Percentiles rank a stretch among this genome's conserved stretches.
phyloP scores from a whole-genome alignment of 2,888 invertebrate species.

The Cheilosia urbana region DNA sequence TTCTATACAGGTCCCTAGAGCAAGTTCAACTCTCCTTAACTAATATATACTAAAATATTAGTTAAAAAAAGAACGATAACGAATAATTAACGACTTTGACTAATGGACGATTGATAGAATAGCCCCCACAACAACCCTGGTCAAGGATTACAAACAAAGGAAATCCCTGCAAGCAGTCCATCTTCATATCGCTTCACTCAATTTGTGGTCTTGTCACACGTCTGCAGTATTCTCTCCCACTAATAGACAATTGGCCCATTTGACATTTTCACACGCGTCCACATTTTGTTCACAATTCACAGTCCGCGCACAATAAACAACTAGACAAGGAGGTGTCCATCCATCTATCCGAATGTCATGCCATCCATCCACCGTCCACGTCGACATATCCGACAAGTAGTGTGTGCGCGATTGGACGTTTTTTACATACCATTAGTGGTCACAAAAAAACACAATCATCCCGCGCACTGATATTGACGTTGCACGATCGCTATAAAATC shows the following conservation, averaged over 20 bases:
- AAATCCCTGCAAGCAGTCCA: slow-evolving; percentile 19
- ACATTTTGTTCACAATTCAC: slow-evolving; percentile 39
- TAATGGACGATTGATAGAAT: background rate
- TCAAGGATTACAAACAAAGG: slow-evolving; percentile 33
- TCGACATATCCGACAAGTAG: slow-evolving; percentile 69
- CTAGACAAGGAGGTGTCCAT: slow-evolving; percentile 35
- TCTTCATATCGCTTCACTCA: slow-evolving; percentile 18
- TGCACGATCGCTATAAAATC: slow-evolving; percentile 40
- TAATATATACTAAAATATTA: background rate
- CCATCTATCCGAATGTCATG: slow-evolving; percentile 26
- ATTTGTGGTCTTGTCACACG: slow-evolving; percentile 37
- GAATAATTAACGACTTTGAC: no score
- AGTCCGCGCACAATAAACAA: slow-evolving; percentile 30
- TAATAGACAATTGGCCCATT: slow-evolving; percentile 63
- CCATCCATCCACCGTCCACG: slow-evolving; percentile 43
- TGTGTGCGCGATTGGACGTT: slow-evolving; percentile 29
- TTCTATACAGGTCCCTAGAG: no score
- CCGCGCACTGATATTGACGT: slow-evolving; percentile 26
- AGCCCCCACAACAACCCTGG: background rate
- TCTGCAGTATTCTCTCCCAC: slow-evolving; percentile 27
- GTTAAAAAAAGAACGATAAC: background rate
- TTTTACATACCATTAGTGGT: slow-evolving; percentile 54
- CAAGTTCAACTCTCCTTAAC: no score
- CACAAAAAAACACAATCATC: slow-evolving; percentile 18
- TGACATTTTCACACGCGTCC: slow-evolving; percentile 61